phyloP scores from a whole-genome alignment of 2,113 vertebrate species.

The Glaucomys volans region DNA sequence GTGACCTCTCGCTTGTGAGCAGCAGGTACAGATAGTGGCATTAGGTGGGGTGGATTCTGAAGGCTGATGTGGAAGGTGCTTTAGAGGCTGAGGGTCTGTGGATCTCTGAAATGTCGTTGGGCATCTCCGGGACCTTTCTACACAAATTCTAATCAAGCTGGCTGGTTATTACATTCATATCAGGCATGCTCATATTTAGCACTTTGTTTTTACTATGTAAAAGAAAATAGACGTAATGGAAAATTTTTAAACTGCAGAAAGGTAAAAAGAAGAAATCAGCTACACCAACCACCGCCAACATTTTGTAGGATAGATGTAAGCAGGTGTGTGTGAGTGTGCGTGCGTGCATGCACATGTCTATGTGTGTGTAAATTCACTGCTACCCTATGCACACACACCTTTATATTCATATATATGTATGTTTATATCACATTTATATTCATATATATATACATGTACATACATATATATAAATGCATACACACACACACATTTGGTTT shows the following conservation, averaged over 20 bases:
- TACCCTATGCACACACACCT: background rate
- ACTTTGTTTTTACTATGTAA: background rate
- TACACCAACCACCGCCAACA: no score
- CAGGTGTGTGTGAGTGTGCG: no score
- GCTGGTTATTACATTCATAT: background rate
- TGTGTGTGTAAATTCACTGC: background rate
- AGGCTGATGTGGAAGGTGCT: background rate
- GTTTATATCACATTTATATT: background rate
- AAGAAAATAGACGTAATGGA: background rate
- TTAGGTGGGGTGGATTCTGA: background rate
- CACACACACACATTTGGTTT: background rate
- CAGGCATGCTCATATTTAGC: background rate
- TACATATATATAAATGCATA: background rate
- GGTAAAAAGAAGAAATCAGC: background rate
- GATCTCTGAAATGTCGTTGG: background rate
- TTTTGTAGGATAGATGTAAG: background rate
- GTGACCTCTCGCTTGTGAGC: background rate
- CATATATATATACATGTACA: background rate
- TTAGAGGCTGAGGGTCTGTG: background rate
- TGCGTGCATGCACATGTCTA: no score
- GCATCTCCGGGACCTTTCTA: background rate
- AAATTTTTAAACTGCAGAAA: background rate
- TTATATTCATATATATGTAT: background rate
- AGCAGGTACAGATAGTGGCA: background rate
- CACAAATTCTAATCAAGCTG: background rate